These are phyloP conservation scores for Hylaea fasciaria DNA, from an alignment of 2,888 invertebrate genomes.

Conservation along the genomic window DNA sequence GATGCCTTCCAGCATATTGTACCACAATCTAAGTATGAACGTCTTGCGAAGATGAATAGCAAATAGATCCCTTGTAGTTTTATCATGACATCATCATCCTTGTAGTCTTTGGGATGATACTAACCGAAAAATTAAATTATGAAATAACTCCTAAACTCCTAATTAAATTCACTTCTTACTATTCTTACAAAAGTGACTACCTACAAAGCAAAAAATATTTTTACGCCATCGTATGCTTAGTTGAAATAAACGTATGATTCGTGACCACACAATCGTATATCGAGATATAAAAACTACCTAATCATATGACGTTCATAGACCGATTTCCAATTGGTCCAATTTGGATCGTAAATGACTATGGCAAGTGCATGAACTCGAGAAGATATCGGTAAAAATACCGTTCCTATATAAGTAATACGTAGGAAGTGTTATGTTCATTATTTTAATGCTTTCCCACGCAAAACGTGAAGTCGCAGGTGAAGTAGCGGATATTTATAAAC, in stretches of 20 bases:
- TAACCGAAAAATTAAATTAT: no score
- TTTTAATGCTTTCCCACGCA: constrained; percentile 25
- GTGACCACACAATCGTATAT: no score
- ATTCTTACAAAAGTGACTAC: no score
- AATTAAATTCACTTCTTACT: no score
- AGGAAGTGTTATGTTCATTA: constrained; percentile 22
- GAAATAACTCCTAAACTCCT: no score
- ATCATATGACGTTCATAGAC: neutral
- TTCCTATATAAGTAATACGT: constrained; percentile 17
- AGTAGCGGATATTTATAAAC: neutral
- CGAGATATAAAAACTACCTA: neutral
- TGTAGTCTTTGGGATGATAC: no score
- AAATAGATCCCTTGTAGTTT: no score
- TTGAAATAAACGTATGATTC: no score
- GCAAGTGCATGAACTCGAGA: constrained; percentile 11
- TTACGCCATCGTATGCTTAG: no score
- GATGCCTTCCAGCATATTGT: neutral
- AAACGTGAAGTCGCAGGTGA: constrained; percentile 9
- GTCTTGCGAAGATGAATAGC: no score
- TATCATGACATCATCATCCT: no score
- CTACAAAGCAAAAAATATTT: no score
- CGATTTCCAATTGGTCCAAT: neutral
- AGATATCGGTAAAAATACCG: constrained; percentile 30
- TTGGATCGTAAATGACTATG: neutral
- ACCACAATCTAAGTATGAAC: neutral